Base-by-base conservation (phyloP, 1,140 invertebrate genomes). In the Eueides isabella region DNA sequence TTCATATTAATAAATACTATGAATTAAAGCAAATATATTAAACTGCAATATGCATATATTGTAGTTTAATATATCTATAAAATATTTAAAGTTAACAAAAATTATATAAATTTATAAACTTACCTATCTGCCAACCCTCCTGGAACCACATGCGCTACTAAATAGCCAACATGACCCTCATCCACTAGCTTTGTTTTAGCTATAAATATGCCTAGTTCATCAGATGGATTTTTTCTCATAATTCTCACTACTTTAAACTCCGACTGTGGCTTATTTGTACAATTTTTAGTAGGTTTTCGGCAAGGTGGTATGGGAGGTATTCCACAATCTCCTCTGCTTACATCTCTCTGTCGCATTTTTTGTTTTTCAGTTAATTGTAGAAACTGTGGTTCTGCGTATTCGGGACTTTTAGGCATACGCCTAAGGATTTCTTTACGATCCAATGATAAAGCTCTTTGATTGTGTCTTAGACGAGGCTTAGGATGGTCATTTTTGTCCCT, bases 131-230 rank as follows among this genome's bases (percentile, higher is more conserved):
- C 97, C 72, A 97, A 90, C 70, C 97, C 96, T 67, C 95, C 95
- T 19, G 96, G 95, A 30, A 97, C 96, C 4, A 98, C 96, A 81
- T 97, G 96, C n/a, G 97, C 97, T 4, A 98, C 96, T 78, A 97
- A 94, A 88, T 97, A 98, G 12, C 97, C 97, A 16, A 96, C 94
- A 80, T 94, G 94, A 12, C 95, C 95, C 80, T 96, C 95, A 70
- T 95, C 94, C 2, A 94, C 92, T 35, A 95, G 93, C 78, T 94
- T 95, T 2, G 96, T 96, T 86, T 97, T 97, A 2, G 97, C 96
- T 67, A 98, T 97, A 81, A 97, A 97, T 80, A 98, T 97, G 2
- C 97, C 97, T 19, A 98, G 87, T 88, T 97, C 97, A 82, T 97
- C 96, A 38, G 94, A 92, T 1, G 95, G 94, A 72, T 95, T 94